Evolutionary conservation across 2,888 invertebrate genomes (phyloP).

Genomic region (Ectropis crepuscularia): DNA sequence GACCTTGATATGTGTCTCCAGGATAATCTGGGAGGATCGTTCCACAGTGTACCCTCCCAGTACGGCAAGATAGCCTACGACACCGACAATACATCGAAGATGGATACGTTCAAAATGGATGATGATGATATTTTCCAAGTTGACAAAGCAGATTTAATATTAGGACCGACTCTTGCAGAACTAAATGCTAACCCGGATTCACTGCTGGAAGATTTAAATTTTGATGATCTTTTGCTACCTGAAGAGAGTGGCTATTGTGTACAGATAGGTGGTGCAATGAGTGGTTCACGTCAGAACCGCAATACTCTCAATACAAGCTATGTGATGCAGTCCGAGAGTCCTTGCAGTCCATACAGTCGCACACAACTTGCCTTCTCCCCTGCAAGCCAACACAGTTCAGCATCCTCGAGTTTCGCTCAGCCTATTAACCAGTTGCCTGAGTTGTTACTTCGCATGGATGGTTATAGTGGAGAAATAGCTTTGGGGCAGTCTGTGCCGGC

Average conservation of each 20-base stretch:
- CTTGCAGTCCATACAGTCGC: constrained; percentile 81
- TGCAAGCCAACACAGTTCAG: constrained; percentile 87
- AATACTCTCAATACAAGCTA: constrained; percentile 57
- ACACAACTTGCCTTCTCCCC: constrained; percentile 86
- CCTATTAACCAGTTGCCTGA: constrained; percentile 84
- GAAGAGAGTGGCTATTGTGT: constrained; percentile 87
- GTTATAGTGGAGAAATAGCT: constrained; percentile 80
- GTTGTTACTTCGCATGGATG: constrained; percentile 88
- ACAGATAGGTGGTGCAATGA: constrained; percentile 80
- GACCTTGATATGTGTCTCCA: constrained; percentile 85
- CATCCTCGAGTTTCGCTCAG: constrained; percentile 77
- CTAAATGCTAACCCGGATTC: constrained; percentile 94
- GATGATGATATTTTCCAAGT: constrained; percentile 96
- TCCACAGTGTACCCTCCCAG: constrained; percentile 72
- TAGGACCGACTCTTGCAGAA: constrained; percentile 93
- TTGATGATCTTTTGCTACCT: constrained; percentile 92
- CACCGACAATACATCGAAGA: constrained; percentile 73
- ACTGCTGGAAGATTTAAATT: constrained; percentile 92
- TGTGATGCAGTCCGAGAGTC: constrained; percentile 67
- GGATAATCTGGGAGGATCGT: constrained; percentile 72
- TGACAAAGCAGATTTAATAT: constrained; percentile 93
- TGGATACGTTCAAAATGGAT: constrained; percentile 90
- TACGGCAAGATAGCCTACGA: constrained; percentile 74
- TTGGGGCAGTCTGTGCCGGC: constrained; percentile 87
- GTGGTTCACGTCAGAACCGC: constrained; percentile 62